phyloP scores from a whole-genome alignment of 2,888 invertebrate species.

The Dermolepida albohirtum region DNA sequence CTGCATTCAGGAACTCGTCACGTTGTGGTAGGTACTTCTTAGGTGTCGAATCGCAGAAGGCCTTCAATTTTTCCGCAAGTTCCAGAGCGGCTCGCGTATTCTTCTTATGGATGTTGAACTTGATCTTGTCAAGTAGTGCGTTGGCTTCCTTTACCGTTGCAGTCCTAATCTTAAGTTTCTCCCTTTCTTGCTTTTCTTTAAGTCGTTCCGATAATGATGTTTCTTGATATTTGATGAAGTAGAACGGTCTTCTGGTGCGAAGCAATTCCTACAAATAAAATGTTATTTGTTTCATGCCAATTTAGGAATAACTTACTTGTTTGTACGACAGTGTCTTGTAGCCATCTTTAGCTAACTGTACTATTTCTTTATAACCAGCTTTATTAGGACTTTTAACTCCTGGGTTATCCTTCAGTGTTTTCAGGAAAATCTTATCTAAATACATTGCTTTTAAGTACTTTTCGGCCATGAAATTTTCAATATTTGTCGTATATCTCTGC shows the following conservation, averaged over 20 bases:
- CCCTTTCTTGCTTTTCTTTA: conserved; percentile 56
- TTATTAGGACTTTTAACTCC: conserved; percentile 62
- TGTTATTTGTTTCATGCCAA: background rate
- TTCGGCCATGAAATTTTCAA: conserved; percentile 63
- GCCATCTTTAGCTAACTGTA: conserved; percentile 55
- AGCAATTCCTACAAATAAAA: conserved; percentile 58
- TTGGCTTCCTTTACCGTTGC: conserved; percentile 62
- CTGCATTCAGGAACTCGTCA: conserved; percentile 58
- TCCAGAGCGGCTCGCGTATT: conserved; percentile 52
- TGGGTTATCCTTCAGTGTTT: conserved; percentile 56
- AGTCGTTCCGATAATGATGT: conserved; percentile 57
- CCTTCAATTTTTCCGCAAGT: conserved; percentile 62
- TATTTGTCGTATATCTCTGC: conserved; percentile 62
- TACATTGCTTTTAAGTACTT: conserved; percentile 65
- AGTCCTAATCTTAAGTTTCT: conserved; percentile 56
- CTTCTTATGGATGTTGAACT: conserved; percentile 55
- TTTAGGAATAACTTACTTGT: conserved; percentile 55
- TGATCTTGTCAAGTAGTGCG: conserved; percentile 58
- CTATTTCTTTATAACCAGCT: conserved; percentile 57
- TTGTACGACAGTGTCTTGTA: conserved; percentile 59
- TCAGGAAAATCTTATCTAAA: conserved; percentile 64
- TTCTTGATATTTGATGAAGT: conserved; percentile 63
- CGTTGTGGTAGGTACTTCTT: conserved; percentile 63
- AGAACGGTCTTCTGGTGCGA: conserved; percentile 64
- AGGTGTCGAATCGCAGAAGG: conserved; percentile 63